Evolutionary conservation across 2,113 vertebrate genomes (phyloP), one percentile per base, ranked within the genome.

Genomic region (Sylvilagus bachmani): DNA sequence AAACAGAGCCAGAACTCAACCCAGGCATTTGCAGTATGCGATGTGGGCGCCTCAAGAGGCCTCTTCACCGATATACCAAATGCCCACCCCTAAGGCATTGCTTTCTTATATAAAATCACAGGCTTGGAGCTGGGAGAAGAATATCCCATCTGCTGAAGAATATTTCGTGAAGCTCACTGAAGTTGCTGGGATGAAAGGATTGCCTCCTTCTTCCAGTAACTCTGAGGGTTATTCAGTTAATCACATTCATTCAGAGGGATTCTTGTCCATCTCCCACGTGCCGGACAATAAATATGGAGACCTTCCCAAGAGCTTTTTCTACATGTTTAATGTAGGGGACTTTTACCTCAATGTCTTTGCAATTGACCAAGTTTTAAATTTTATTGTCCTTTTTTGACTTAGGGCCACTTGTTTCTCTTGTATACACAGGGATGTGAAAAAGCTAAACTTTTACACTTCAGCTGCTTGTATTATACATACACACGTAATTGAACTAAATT

Each of bases 121-220:
- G 14, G n/a, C 55, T 82, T 81, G 21, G 62, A 88, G 8, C 11
- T 86, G 19, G 14, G 86, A 90, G 67, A 74, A 82, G 55, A 58
- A 58, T 58, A 14, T 58, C 19, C 55, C 55, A 58, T 58, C 55
- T 58, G 55, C 55, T 58, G 55, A 14, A 58, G 55, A 58, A 49
- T 58, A 85, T 75, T 96, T 90, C 25, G 71, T 87, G 73, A 95
- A 88, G 51, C 64, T 95, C 62, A 27, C n/a, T 83, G 31, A 93
- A 88, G 66, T 87, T 93, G 61, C 62, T 6, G 64, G 27, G 21
- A 53, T 88, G 10, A 49, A 6, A 73, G 53, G 55, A 36, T 67
- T 90, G 31, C 55, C 17, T 75, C 38, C 36, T 75, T 27, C 70
- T 73, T 87, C 58, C 51, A 53, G 55, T 53, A 79, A 51, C 51